Conservation (phyloP, 1,140 invertebrate genomes). For the Palaemon carinicauda region DNA sequence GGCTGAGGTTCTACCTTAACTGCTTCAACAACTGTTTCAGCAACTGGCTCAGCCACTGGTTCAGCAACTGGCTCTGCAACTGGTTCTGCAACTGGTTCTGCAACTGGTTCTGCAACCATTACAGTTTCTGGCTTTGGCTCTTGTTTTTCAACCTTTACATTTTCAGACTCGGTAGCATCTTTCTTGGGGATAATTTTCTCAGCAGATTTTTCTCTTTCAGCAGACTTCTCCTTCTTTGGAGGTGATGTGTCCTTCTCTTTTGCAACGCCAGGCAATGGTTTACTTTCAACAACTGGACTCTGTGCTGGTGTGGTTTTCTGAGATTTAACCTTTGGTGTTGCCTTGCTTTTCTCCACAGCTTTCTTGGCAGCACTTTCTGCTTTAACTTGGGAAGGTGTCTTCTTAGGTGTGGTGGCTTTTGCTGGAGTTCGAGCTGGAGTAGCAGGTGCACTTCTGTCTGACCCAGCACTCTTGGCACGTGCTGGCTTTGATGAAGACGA, state of each 20-base stretch:
- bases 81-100: neutral
- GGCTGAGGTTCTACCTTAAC: constrained; percentile 46
- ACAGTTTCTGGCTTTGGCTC: neutral
- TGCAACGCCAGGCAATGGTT: constrained; percentile 54
- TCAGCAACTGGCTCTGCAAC: no score
- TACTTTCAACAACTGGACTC: constrained; percentile 68
- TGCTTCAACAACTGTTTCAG: neutral
- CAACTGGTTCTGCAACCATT: neutral
- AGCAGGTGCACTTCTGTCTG: constrained; percentile 55
- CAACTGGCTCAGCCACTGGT: neutral
- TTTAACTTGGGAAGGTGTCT: constrained; percentile 56
- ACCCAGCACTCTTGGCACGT: constrained; percentile 60
- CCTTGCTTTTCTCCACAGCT: constrained; percentile 49
- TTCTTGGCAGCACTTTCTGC: constrained; percentile 58
- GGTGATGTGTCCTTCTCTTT: constrained; percentile 33
- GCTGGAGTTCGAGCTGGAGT: constrained; percentile 49
- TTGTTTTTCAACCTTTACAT: neutral
- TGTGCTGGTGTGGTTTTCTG: constrained; percentile 70
- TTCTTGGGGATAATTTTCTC: neutral
- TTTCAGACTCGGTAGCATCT: neutral
- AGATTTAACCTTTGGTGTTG: constrained; percentile 58
- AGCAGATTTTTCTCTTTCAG: neutral
- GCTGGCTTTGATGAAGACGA: constrained; percentile 51
- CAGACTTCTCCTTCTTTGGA: constrained; percentile 21
- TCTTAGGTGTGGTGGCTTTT: constrained; percentile 53